phyloP scores from a whole-genome alignment of 2,888 invertebrate genomes.

The Ophioninae sp. region DNA sequence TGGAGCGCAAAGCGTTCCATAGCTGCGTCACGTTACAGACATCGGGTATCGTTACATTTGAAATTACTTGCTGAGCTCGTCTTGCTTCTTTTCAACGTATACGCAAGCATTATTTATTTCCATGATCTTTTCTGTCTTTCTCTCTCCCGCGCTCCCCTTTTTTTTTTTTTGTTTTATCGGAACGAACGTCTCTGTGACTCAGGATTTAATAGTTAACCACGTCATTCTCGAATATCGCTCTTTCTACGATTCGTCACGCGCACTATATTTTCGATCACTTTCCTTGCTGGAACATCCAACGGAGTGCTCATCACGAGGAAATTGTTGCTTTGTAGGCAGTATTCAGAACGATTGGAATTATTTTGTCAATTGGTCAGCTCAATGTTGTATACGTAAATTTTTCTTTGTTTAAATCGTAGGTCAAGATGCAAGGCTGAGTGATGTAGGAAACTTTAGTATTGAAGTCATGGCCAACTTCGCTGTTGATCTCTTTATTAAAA shows the following conservation, averaged over 20 bases:
- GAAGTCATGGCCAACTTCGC: too few species aligned
- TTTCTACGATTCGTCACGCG: slow-evolving; percentile 10
- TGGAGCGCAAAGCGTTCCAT: slow-evolving; percentile 24
- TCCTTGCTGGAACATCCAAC: neutral
- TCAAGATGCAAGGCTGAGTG: too few species aligned
- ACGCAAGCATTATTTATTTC: slow-evolving; percentile 23
- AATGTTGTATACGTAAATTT: neutral
- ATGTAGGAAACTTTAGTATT: too few species aligned
- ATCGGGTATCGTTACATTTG: slow-evolving; percentile 39
- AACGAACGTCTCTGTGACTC: slow-evolving; percentile 35
- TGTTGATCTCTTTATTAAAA: too few species aligned
- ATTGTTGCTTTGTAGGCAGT: neutral
- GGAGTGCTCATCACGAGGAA: neutral
- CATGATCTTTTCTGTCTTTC: slow-evolving; percentile 4
- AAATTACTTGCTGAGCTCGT: slow-evolving; percentile 25
- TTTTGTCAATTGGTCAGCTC: neutral
- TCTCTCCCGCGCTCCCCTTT: too few species aligned
- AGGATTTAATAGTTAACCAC: slow-evolving; percentile 31
- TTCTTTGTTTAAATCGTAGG: too few species aligned
- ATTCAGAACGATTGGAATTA: neutral
- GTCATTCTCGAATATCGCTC: slow-evolving; percentile 24
- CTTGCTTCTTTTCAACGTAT: neutral
- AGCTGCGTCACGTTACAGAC: slow-evolving; percentile 53
- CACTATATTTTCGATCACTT: neutral
- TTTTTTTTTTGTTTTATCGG: slow-evolving; percentile 24